Conservation (phyloP, 2,888 invertebrate genomes). For the Drosophila robusta region DNA sequence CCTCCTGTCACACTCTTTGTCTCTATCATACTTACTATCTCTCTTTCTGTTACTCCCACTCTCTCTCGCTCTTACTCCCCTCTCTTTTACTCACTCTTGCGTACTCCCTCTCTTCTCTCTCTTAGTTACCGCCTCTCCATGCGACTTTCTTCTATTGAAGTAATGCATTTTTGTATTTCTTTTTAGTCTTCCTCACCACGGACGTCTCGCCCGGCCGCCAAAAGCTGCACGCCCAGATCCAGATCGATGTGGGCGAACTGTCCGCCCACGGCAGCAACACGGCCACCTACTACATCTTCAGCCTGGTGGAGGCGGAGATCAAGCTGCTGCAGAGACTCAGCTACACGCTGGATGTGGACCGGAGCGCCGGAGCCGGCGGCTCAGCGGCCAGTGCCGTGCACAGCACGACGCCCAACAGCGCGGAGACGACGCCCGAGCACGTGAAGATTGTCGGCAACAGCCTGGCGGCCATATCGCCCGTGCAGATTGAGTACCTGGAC, state of each 20-base stretch:
- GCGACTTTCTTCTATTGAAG: neutral
- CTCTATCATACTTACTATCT: neutral
- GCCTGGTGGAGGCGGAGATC: slow-evolving; percentile 83
- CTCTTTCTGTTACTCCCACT: neutral
- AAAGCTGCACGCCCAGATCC: slow-evolving; percentile 85
- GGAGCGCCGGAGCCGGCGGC: slow-evolving; percentile 35
- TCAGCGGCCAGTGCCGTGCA: slow-evolving; percentile 19
- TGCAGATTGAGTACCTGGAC: slow-evolving; percentile 83
- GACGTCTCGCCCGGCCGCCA: slow-evolving; percentile 85
- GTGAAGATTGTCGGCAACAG: slow-evolving; percentile 50
- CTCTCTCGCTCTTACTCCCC: too few relatives aligned
- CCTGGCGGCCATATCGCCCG: slow-evolving; percentile 73
- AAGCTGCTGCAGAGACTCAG: slow-evolving; percentile 83
- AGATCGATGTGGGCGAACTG: slow-evolving; percentile 84
- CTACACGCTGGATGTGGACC: slow-evolving; percentile 82
- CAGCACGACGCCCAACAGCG: slow-evolving; percentile 65
- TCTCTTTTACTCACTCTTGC: neutral
- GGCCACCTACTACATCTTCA: slow-evolving; percentile 83
- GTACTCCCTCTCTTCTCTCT: too few relatives aligned
- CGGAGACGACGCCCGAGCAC: slow-evolving; percentile 81
- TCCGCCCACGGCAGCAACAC: slow-evolving; percentile 81
- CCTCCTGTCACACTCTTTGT: neutral
- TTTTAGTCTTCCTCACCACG: slow-evolving; percentile 86
- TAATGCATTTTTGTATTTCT: neutral
- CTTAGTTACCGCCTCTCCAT: neutral